Conservation (phyloP, 2,888 invertebrate species). For the Urechis unicinctus region DNA sequence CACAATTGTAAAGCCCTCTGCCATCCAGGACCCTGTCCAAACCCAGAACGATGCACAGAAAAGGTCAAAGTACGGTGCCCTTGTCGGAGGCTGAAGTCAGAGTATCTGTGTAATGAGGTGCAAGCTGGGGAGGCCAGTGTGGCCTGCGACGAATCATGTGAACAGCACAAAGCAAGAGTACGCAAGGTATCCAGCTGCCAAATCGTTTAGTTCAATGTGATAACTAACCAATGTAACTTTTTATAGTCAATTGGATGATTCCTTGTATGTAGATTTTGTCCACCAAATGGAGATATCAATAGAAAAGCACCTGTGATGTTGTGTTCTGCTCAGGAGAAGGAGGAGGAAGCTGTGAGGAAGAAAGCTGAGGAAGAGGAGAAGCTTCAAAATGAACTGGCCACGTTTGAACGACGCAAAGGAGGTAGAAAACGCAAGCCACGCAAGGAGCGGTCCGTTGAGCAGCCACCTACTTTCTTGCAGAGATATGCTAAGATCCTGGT, state of each 20-base stretch:
- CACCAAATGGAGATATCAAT: too few species aligned
- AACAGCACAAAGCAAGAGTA: slow-evolving; percentile 21
- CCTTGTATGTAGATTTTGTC: neutral
- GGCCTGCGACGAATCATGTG: slow-evolving; percentile 41
- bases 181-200: too few species aligned
- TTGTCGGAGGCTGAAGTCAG: slow-evolving; percentile 71
- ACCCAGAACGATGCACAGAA: slow-evolving; percentile 65
- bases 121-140: slow-evolving; percentile 26
- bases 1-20: slow-evolving; percentile 59
- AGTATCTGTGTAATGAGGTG: slow-evolving; percentile 59
- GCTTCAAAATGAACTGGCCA: slow-evolving; percentile 41
- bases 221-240: too few species aligned
- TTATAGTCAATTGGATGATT: neutral
- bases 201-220: too few species aligned
- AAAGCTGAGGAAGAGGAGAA: slow-evolving; percentile 34
- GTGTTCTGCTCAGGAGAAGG: slow-evolving; percentile 32
- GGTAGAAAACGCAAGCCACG: slow-evolving; percentile 32
- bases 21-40: slow-evolving; percentile 40
- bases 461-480: slow-evolving; percentile 10
- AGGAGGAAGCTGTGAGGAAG: slow-evolving; percentile 31
- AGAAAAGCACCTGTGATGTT: too few species aligned
- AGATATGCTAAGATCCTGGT: slow-evolving; percentile 13
- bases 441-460: slow-evolving; percentile 20
- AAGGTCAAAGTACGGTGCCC: slow-evolving; percentile 72
- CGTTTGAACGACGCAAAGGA: slow-evolving; percentile 44